Percentiles rank a stretch among this genome's conserved stretches.
These are phyloP conservation scores for Lasioglossum calceatum DNA, from an alignment of 2,888 invertebrate genomes.

Conservation along the genomic window DNA sequence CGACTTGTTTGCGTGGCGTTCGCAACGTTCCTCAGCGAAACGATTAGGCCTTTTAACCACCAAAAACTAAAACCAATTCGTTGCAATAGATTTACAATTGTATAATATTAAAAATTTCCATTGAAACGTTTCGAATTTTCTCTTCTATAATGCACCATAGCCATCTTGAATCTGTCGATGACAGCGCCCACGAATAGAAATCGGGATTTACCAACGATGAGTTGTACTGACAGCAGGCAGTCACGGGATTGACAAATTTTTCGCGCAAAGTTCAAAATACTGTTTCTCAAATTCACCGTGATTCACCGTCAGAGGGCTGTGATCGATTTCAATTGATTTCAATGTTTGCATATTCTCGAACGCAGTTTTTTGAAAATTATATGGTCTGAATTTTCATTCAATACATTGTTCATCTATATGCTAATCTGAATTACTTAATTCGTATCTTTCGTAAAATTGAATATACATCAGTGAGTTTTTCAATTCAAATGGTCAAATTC, in stretches of 20 bases:
- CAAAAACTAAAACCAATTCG: conserved; percentile 21
- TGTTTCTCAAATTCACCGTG: neutral
- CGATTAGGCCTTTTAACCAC: neutral
- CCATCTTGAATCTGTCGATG: conserved; percentile 66
- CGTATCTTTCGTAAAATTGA: no score
- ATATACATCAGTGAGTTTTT: no score
- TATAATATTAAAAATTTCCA: conserved; percentile 43
- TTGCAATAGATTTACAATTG: neutral
- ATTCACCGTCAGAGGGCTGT: conserved; percentile 6
- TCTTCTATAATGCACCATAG: conserved; percentile 49
- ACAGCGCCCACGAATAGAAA: conserved; percentile 32
- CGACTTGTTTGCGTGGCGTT: conserved; percentile 24
- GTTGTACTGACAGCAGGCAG: neutral
- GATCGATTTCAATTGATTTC: no score
- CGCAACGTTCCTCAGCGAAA: conserved; percentile 25
- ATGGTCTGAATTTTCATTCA: no score
- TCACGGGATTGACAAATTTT: neutral
- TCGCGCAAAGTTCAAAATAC: neutral
- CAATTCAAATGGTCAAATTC: no score
- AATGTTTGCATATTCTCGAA: no score
- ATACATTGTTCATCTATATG: no score
- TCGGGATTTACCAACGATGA: neutral
- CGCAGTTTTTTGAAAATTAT: no score
- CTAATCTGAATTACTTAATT: no score
- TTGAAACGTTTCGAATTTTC: conserved; percentile 48